A percentile compares a stretch with the other conserved stretches of the same genome.
phyloP scores from a whole-genome alignment of 2,797 vertebrate species.

The Rhinophrynus dorsalis region DNA sequence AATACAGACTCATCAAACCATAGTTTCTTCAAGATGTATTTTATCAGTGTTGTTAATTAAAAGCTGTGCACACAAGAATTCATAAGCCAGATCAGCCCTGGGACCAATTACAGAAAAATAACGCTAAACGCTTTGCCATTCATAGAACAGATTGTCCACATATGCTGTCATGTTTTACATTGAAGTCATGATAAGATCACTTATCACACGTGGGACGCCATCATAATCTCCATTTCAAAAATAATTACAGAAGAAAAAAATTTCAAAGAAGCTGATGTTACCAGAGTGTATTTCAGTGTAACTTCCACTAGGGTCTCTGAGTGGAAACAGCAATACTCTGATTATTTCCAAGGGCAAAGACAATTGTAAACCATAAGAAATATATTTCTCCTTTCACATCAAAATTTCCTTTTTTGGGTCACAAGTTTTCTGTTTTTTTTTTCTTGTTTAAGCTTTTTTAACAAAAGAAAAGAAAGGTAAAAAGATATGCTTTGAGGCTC shows the following conservation, averaged over 20 bases:
- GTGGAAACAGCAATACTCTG: not conserved
- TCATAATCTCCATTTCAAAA: slow-evolving; percentile 27
- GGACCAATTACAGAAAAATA: slow-evolving; percentile 71
- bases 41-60: slow-evolving; percentile 69
- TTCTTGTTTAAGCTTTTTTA: too few relatives aligned
- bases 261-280: slow-evolving; percentile 2
- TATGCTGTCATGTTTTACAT: slow-evolving; percentile 56
- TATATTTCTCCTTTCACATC: too few relatives aligned
- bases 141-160: slow-evolving; percentile 63
- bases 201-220: slow-evolving; percentile 24
- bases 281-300: not conserved
- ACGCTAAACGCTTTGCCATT: slow-evolving; percentile 60
- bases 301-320: not conserved
- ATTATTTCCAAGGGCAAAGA: not conserved
- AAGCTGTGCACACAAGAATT: slow-evolving; percentile 63
- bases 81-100: slow-evolving; percentile 64
- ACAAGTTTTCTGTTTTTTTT: too few relatives aligned
- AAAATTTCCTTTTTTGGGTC: too few relatives aligned
- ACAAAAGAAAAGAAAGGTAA: too few relatives aligned
- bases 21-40: slow-evolving; percentile 66
- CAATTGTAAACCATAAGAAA: too few relatives aligned
- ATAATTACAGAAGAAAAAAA: slow-evolving; percentile 15
- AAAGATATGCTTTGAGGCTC: too few relatives aligned
- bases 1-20: slow-evolving; percentile 57
- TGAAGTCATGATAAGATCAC: slow-evolving; percentile 55